These are phyloP conservation scores for Ibycter americanus DNA, from an alignment of 2,797 vertebrate species.

Conservation along the genomic window DNA sequence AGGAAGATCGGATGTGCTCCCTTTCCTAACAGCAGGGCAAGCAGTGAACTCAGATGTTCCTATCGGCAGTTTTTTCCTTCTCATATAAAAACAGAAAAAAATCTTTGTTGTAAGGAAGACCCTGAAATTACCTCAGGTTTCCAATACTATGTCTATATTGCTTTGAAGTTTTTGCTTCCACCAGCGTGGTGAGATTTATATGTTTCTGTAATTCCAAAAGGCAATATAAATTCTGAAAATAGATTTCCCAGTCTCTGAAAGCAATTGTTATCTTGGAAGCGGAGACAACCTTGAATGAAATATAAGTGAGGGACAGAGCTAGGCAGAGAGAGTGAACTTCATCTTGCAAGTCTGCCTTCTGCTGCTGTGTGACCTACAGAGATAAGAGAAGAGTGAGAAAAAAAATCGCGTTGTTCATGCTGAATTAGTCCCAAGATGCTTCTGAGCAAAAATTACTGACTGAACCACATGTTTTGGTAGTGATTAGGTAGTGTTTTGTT, in stretches of 20 bases:
- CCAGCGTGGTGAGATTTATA: conserved; percentile 4
- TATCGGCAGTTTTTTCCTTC: not conserved
- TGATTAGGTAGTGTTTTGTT: conserved; percentile 3
- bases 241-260: conserved; percentile 55
- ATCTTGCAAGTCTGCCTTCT: not conserved
- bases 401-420: not conserved
- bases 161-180: conserved; percentile 19
- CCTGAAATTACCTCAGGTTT: conserved; percentile 15
- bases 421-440: conserved; percentile 53
- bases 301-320: not conserved
- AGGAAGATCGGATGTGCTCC: not conserved
- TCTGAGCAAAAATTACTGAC: conserved; percentile 53
- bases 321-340: not conserved
- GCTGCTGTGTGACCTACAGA: not conserved
- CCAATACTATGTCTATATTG: not conserved
- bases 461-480: conserved; percentile 35
- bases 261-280: conserved; percentile 26
- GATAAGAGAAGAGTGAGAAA: conserved; percentile 3
- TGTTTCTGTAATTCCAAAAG: conserved; percentile 38
- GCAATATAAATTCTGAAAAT: conserved; percentile 50
- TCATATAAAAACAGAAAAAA: not conserved
- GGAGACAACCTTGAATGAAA: conserved; percentile 43
- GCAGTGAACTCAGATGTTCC: not conserved
- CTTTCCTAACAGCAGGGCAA: not conserved
- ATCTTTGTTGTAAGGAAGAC: not conserved